Base-by-base conservation (phyloP, 2,797 vertebrate genomes). In the Sebastes minor region DNA sequence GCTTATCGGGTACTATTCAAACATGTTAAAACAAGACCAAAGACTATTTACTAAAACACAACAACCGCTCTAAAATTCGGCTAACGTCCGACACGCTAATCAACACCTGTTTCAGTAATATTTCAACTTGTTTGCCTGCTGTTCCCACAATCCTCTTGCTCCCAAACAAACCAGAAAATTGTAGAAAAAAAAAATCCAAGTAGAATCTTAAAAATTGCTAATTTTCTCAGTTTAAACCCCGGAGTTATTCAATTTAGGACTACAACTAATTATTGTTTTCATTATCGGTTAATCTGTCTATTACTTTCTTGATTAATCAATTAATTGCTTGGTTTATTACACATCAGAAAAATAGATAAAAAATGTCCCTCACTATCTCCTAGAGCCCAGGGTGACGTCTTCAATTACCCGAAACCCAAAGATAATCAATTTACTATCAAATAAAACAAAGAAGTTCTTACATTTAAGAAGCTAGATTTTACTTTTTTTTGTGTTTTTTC, bases 161-260 rank as follows among this genome's bases (percentile, higher is more conserved):
- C 59, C 66, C 18, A 82, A 82, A 77, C 78, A 81, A 83, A 65
- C n/a, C 42, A 18, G 6, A 46, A 64, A 18, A 25, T 42, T 42
- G 35, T 11, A 23, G 23, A 10, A 16, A 10, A 38, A 6, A 18
- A 28, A 27, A 1, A 1, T 1, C 9, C 1, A 16, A 8, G 9
- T 8, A 27, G 6, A 18, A 27, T 12, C 55, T 42, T 71, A 1
- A 59, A 59, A 59, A 71, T 59, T 42, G 16, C 32, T 49, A 1
- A 35, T 13, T 27, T 57, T 70, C 14, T 27, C 1, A 38, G 42
- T 53, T 4, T 5, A 65, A 46, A 65, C 8, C 23, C 23, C 14
- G 23, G 16, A 6, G 4, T 5, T 32, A 56, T 56, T 33, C 2
- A 63, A 52, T 53, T 23, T 25, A 66, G 6, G 30, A 1, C 61